Conservation (phyloP, 2,797 vertebrate species). For the Scleropages formosus region DNA sequence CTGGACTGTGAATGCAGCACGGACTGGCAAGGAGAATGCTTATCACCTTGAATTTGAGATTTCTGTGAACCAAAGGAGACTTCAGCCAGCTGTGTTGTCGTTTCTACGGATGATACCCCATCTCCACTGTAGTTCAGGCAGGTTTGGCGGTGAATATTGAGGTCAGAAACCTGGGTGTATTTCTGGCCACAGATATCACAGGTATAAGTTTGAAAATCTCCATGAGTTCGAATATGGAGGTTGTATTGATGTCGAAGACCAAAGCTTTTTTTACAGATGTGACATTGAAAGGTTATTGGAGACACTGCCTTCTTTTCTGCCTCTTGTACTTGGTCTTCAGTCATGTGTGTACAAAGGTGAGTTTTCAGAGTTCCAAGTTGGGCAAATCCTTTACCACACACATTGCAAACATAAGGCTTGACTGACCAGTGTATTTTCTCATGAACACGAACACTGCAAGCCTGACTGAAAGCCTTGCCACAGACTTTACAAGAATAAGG, state of each 20-base stretch:
- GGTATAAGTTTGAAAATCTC: constrained; percentile 59
- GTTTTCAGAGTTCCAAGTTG: constrained; percentile 70
- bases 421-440: constrained; percentile 74
- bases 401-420: constrained; percentile 70
- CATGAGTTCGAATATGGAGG: constrained; percentile 67
- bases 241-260: constrained; percentile 65
- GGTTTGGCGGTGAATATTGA: constrained; percentile 52
- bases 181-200: constrained; percentile 68
- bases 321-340: not conserved
- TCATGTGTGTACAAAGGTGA: constrained; percentile 57
- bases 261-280: constrained; percentile 69
- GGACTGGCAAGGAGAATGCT: constrained; percentile 12
- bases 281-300: constrained; percentile 66
- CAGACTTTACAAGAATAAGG: constrained; percentile 74
- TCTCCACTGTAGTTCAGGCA: constrained; percentile 51
- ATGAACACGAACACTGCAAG: constrained; percentile 68
- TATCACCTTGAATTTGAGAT: constrained; percentile 40
- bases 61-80: constrained; percentile 39
- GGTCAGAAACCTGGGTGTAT: constrained; percentile 63
- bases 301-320: constrained; percentile 36
- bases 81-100: not conserved
- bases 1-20: constrained; percentile 15
- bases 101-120: not conserved
- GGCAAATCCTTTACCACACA: constrained; percentile 69
- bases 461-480: constrained; percentile 69